A percentile compares a stretch with the other conserved stretches of the same genome.
Conservation (phyloP, 2,797 vertebrate genomes). For the Cuculus canorus region DNA sequence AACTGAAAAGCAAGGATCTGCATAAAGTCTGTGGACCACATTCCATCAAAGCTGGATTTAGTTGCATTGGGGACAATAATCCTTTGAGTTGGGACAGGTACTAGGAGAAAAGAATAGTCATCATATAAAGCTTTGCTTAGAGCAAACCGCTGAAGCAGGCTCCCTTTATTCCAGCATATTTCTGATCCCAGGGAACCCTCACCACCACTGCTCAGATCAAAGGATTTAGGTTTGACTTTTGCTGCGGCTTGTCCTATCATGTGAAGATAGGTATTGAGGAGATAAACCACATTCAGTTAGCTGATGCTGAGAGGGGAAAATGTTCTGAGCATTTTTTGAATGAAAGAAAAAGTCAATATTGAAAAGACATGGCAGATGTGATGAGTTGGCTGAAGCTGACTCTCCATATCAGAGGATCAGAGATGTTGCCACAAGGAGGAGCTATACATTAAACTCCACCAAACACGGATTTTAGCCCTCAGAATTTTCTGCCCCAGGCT, state of each 20-base stretch:
- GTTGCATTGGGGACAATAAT: not conserved
- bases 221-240: not conserved
- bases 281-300: not conserved
- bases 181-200: not conserved
- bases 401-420: not conserved
- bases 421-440: conserved; percentile 13
- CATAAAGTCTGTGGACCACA: not conserved
- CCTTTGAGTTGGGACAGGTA: not conserved
- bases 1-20: not conserved
- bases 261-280: not conserved
- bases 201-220: not conserved
- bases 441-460: not conserved
- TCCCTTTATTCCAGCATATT: not conserved
- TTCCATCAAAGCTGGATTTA: not conserved
- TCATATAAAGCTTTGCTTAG: not conserved
- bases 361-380: not conserved
- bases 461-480: not conserved
- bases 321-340: not conserved
- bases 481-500: not conserved
- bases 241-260: not conserved
- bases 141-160: not conserved
- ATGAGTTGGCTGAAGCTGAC: not conserved
- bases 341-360: not conserved
- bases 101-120: not conserved
- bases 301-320: not conserved